Base-by-base conservation (phyloP, 2,113 vertebrate species). In the Galbula dea region DNA sequence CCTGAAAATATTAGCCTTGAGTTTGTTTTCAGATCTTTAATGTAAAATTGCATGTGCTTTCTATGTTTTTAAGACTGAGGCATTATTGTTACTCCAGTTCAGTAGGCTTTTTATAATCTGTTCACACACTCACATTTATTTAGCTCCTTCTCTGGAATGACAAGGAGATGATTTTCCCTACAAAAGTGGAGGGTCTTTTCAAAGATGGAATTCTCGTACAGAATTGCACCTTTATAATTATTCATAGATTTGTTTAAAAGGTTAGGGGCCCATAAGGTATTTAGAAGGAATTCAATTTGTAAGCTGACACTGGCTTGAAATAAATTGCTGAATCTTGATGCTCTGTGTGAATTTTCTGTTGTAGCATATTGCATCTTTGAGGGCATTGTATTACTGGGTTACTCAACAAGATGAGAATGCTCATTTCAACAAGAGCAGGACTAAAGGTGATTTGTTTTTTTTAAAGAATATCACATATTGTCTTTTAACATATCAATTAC, bases 21-120 rank as follows among this genome's bases (percentile, higher is more conserved):
- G 92, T 96, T 97, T 95, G 90, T 96, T 97, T 97, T 96, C 66
- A 87, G 94, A 72, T 95, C 92, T 95, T 97, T 93, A 93, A 83
- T 96, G 95, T 96, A 91, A 97, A 96, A 89, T 93, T 96, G 78
- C 78, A 65, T 96, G 97, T 96, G 39, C 89, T 96, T 95, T 94
- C 80, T 96, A 11, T 95, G 72, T 91, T 96, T 96, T 97, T 52
- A 61, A 68, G 86, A 88, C 93, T 97, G 89, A 97, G 93, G 94
- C 54, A 67, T 83, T 94, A 94, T 95, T 97, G 91, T 96, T 96
- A 39, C 62, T 90, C 62, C 69, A 63, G 49, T 74, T 91, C 73
- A 76, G 93, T 78, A 74, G 62, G 85, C 68, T 79, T 96, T 96
- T 92, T 93, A 34, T 95, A 90, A 95, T 93, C 66, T 59, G 46